Conservation (phyloP, 1,140 invertebrate species). For the Onthophagus taurus region DNA sequence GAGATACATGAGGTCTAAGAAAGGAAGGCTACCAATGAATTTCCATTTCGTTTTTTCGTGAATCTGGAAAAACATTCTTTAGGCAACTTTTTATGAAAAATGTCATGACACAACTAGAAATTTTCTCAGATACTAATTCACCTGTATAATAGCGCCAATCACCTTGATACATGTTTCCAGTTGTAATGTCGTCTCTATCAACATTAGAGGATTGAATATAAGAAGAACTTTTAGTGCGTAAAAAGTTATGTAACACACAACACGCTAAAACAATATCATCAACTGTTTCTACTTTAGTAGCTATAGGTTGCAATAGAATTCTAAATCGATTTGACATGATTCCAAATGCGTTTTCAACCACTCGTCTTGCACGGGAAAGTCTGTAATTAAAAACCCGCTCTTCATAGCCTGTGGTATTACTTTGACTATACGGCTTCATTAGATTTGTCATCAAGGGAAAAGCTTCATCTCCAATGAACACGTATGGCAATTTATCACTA, state of each 20-base stretch:
- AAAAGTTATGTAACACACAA: constrained; percentile 27
- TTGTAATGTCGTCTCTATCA: constrained; percentile 4
- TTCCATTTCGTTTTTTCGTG: no score
- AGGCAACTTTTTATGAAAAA: no score
- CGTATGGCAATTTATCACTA: not conserved
- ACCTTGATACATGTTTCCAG: not conserved
- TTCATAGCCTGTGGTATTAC: not conserved
- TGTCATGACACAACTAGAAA: no score
- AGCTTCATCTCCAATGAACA: constrained; percentile 4
- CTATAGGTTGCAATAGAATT: constrained; percentile 20
- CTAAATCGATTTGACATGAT: not conserved
- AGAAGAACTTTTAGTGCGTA: constrained; percentile 11
- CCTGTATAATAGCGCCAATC: no score
- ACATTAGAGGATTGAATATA: constrained; percentile 6
- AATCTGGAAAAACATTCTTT: no score
- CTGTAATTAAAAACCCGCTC: constrained; percentile 8
- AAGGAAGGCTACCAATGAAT: no score
- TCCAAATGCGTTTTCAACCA: constrained; percentile 1
- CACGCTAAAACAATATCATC: constrained; percentile 20
- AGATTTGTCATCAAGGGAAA: not conserved
- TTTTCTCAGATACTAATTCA: no score
- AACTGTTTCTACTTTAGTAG: constrained; percentile 20
- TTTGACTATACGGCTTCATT: constrained; percentile 2
- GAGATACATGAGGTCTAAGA: constrained; percentile 13
- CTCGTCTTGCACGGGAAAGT: constrained; percentile 2